Base-by-base conservation (phyloP, 2,888 invertebrate species). In the Drosophila parthenogenetica region DNA sequence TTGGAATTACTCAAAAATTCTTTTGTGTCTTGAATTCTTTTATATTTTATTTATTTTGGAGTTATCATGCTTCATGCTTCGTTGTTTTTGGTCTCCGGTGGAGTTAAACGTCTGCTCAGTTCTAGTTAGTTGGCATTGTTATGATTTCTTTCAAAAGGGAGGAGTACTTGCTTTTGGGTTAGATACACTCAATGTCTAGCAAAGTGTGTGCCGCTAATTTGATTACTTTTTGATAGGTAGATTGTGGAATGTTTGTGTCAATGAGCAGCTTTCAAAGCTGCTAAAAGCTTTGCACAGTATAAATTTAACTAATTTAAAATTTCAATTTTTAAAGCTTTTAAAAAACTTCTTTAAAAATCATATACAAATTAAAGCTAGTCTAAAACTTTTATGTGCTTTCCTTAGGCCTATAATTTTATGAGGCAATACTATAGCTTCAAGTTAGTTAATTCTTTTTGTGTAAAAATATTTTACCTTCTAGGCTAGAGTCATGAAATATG, bases 1-100 rank as follows among this genome's bases (percentile, higher is more conserved):
- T 73, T 46, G 73, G 64, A 82, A 69, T 73, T 67, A 62, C 68
- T 76, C 50, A 68, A 69, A 68, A 69, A 85, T 85, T 73, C 73
- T 73, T 65, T 50, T 48, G 42, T 49, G 50, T 57, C 25, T 37
- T 37, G 22, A n/a, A 43, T 55, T 45, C 37, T 39, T 13, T 8
- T 29, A 5, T 14, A 3, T n/a, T 45, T 25, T 25, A 45, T 64
- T 60, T 50, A 17, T 61, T 51, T 60, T 29, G 7, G 8, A 29
- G 69, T 42, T 49, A 39, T 45, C 49, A 22, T 58, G 39, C 51
- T 78, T 78, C 67, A 76, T 76, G 77, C 60, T 72, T 75, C 79
- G 79, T n/a, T 74, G 58, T 60, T 22, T 55, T 69, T 59, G n/a
- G 5, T 4, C 29, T 14, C 17, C 5, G 22, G 40, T 11, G 50